These are phyloP conservation scores for Amazonetta brasiliensis DNA, from an alignment of 2,797 vertebrate genomes.

Conservation along the genomic window DNA sequence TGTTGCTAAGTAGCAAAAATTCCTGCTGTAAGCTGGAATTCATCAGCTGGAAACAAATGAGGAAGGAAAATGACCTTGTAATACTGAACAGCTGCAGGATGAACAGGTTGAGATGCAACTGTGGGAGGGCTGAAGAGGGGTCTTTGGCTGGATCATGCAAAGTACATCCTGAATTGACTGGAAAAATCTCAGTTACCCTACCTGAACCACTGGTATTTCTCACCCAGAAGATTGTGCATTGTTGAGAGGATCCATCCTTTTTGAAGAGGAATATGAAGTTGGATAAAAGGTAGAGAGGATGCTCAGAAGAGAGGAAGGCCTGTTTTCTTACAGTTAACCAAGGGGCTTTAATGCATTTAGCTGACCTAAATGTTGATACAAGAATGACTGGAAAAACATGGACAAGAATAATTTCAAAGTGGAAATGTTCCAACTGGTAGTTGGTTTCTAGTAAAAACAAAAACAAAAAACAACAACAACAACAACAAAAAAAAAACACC, in stretches of 20 bases:
- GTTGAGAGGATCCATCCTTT: background rate
- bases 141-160: background rate
- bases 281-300: background rate
- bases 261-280: background rate
- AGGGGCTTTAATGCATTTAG: background rate
- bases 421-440: background rate
- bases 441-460: background rate
- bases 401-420: background rate
- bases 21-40: background rate
- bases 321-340: background rate
- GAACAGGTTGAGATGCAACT: background rate
- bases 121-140: accelerated
- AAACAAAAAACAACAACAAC: too few species aligned
- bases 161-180: background rate
- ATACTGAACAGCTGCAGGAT: background rate
- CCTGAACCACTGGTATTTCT: background rate
- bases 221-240: background rate
- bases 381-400: background rate
- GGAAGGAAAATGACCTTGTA: background rate
- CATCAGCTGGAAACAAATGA: background rate
- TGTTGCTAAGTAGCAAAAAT: background rate
- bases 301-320: background rate
- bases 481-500: too few species aligned
- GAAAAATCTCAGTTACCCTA: background rate
- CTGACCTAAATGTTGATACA: background rate